Conservation (phyloP, 1,140 invertebrate species). For the Sitodiplosis mosellana region DNA sequence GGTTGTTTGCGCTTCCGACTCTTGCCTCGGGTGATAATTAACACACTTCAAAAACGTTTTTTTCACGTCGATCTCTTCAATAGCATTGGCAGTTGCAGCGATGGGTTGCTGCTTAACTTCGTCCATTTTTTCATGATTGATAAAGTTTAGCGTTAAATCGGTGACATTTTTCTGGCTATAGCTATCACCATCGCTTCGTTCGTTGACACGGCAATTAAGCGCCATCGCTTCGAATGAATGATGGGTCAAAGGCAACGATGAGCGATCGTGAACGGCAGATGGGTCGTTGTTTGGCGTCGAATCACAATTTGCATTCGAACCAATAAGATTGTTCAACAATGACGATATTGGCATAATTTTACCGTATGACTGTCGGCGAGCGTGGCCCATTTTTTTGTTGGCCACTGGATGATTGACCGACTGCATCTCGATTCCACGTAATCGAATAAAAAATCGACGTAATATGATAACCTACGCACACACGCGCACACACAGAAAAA, state of each 20-base stretch:
- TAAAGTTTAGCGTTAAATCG: no score
- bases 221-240: not conserved
- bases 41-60: not conserved
- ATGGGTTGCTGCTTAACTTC: not conserved
- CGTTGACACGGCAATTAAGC: constrained; percentile 4
- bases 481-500: no score
- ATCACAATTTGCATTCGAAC: not conserved
- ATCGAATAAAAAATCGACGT: no score
- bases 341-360: constrained; percentile 23
- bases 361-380: constrained; percentile 17
- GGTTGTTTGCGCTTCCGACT: not conserved
- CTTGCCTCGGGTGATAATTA: not conserved
- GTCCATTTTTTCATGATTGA: constrained; percentile 1
- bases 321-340: constrained; percentile 14
- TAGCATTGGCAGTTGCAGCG: constrained; percentile 2
- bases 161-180: not conserved
- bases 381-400: constrained; percentile 13
- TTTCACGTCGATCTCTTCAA: not conserved
- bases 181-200: not conserved
- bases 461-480: no score
- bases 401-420: not conserved
- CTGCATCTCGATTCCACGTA: no score
- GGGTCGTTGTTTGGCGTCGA: not conserved
- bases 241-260: not conserved
- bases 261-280: no score